A percentile compares a stretch with the other conserved stretches of the same genome.
phyloP scores from a whole-genome alignment of 2,797 vertebrate species.

The Poecilia gillii region DNA sequence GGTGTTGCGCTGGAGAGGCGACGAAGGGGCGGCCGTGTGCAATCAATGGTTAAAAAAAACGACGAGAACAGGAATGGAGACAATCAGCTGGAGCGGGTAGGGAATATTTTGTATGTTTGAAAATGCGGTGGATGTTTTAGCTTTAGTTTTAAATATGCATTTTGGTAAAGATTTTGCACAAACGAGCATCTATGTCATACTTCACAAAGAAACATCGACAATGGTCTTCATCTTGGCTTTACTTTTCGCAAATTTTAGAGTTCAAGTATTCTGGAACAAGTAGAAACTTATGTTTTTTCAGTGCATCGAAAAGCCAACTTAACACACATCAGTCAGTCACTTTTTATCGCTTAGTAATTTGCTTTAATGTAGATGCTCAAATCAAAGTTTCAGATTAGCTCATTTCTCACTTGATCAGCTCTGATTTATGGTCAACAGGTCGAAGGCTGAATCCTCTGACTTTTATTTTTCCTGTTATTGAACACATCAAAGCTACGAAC shows the following conservation, averaged over 20 bases:
- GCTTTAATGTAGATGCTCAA: not conserved
- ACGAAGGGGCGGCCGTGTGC: slow-evolving; percentile 19
- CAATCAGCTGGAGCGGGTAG: not conserved
- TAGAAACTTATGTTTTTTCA: not conserved
- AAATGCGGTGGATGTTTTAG: not conserved
- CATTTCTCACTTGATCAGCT: not conserved
- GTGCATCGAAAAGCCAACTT: not conserved
- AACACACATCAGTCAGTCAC: not conserved
- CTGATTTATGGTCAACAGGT: not conserved
- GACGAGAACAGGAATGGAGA: not conserved
- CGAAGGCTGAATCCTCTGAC: not conserved
- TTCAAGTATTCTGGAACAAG: not conserved
- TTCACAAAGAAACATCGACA: not conserved
- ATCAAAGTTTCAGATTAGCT: not conserved
- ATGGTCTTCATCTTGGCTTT: not conserved
- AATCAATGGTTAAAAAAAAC: slow-evolving; percentile 19
- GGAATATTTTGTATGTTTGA: not conserved
- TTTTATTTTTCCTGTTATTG: not conserved
- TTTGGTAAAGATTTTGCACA: not conserved
- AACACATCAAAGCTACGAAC: not conserved
- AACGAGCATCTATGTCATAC: not conserved
- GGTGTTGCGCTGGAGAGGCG: not conserved
- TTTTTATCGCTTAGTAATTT: not conserved
- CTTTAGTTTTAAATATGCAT: not conserved
- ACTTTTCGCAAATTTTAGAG: not conserved